Conservation (phyloP, 2,888 invertebrate genomes). For the Amphiduros pacificus region DNA sequence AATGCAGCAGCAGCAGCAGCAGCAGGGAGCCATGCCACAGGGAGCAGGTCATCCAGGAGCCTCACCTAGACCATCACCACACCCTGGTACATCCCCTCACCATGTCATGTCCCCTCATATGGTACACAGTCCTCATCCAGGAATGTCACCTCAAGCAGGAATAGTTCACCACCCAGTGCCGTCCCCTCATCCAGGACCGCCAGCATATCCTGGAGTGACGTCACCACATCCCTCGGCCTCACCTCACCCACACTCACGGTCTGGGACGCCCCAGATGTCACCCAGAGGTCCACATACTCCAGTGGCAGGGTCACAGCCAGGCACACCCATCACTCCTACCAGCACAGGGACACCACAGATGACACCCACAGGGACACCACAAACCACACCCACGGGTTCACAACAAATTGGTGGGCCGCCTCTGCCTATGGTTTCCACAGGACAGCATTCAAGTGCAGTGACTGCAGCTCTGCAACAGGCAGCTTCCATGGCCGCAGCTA, state of each 20-base stretch:
- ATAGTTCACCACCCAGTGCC: conserved; percentile 12
- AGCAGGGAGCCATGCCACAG: neutral
- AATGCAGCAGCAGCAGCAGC: neutral
- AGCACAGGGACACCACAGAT: conserved; percentile 3
- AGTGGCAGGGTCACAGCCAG: conserved; percentile 19
- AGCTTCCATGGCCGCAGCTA: neutral
- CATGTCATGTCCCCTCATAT: conserved; percentile 24
- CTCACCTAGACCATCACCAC: conserved; percentile 36
- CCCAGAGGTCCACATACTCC: conserved; percentile 19
- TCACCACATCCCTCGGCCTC: conserved; percentile 5
- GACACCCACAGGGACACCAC: neutral
- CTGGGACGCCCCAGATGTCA: conserved; percentile 30
- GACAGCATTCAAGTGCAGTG: neutral
- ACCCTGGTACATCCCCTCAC: conserved; percentile 36
- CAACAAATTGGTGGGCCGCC: too few species aligned
- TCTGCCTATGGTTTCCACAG: neutral
- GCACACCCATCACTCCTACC: conserved; percentile 20
- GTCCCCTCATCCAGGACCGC: conserved; percentile 3
- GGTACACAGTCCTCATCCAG: neutral
- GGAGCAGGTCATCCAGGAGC: conserved; percentile 3
- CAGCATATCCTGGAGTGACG: neutral
- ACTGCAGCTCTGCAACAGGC: neutral
- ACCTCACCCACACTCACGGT: conserved; percentile 20
- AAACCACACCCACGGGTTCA: neutral
- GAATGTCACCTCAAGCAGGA: conserved; percentile 6